These are phyloP conservation scores for Gambusia holbrooki DNA, from an alignment of 2,113 vertebrate genomes.

Conservation along the genomic window DNA sequence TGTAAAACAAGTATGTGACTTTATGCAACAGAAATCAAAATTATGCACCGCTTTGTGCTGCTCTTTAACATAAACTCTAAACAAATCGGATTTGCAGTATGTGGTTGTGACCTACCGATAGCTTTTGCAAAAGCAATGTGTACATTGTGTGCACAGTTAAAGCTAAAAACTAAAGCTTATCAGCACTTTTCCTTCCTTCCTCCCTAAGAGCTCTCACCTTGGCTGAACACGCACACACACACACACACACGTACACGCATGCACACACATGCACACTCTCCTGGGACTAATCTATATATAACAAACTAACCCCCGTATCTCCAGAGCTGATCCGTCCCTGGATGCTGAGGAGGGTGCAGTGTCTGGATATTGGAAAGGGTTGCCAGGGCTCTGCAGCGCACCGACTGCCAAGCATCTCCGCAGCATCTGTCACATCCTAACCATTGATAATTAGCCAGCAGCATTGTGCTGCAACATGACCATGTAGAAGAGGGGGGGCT, in stretches of 20 bases:
- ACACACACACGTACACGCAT: too few relatives aligned
- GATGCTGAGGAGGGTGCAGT: background rate
- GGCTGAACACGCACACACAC: constrained; percentile 27
- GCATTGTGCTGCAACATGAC: constrained; percentile 20
- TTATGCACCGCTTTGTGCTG: too few relatives aligned
- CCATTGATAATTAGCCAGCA: constrained; percentile 52
- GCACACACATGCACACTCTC: constrained; percentile 27
- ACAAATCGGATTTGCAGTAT: too few relatives aligned
- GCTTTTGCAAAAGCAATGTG: too few relatives aligned
- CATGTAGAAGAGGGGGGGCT: background rate
- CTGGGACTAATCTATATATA: constrained; percentile 64
- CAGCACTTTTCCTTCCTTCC: constrained; percentile 11
- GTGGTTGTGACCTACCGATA: too few relatives aligned
- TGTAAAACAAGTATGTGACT: too few relatives aligned
- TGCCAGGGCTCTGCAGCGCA: constrained; percentile 27
- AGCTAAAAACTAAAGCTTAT: constrained; percentile 7
- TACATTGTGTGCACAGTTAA: background rate
- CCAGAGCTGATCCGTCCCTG: constrained; percentile 39
- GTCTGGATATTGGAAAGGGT: constrained; percentile 27
- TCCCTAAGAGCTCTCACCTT: constrained; percentile 47
- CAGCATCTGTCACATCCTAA: constrained; percentile 62
- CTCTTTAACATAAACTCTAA: too few relatives aligned
- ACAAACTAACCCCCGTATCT: constrained; percentile 52
- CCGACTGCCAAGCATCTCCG: constrained; percentile 35
- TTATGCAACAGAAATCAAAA: too few relatives aligned